phyloP scores from a whole-genome alignment of 2,113 vertebrate genomes.

The Tichodroma muraria region DNA sequence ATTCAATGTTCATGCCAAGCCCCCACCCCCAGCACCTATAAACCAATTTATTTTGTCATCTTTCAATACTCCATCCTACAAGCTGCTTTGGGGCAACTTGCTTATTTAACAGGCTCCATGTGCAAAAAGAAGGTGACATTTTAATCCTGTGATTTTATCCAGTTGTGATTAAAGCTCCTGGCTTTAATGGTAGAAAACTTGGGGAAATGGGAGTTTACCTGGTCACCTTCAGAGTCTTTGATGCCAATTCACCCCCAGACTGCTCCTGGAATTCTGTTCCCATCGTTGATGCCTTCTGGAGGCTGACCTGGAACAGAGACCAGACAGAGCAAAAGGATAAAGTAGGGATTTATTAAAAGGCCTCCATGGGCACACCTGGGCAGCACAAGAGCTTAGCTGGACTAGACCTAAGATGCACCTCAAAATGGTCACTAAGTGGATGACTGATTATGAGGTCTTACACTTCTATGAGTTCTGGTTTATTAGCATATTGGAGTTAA shows the following conservation, averaged over 20 bases:
- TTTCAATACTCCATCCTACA: background rate
- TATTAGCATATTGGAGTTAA: no score
- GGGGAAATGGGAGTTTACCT: background rate
- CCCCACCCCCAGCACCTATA: background rate
- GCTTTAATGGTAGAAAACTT: background rate
- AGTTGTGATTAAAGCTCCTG: background rate
- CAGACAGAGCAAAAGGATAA: no score
- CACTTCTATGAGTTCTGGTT: no score
- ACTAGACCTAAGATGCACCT: no score
- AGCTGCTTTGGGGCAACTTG: background rate
- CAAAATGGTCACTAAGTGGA: no score
- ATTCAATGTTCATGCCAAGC: background rate
- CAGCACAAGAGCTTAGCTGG: no score
- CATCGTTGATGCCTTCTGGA: no score
- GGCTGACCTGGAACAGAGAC: no score
- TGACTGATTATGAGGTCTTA: no score
- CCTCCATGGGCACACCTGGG: no score
- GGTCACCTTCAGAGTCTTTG: background rate
- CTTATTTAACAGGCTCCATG: background rate
- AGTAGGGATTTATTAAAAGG: no score
- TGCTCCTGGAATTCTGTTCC: background rate
- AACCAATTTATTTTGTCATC: background rate
- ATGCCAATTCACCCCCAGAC: background rate
- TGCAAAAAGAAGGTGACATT: background rate
- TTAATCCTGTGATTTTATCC: background rate